phyloP scores from a whole-genome alignment of 2,113 vertebrate genomes.

The Chaenogobius annularis region DNA sequence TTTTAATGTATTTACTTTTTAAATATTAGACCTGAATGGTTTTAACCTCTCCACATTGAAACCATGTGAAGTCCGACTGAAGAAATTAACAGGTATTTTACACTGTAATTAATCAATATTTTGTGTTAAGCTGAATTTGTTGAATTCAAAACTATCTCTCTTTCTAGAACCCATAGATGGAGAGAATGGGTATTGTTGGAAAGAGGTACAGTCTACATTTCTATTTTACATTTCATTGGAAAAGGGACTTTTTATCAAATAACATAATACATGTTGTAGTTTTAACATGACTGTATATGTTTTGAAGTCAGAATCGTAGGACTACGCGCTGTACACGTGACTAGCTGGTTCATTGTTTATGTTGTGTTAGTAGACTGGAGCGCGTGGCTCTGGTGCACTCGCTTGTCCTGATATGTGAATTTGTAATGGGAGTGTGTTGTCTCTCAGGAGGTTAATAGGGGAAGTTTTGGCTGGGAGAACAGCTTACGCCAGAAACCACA shows the following conservation, averaged over 20 bases:
- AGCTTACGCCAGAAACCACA: slow-evolving; percentile 75
- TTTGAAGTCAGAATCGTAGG: too few species aligned
- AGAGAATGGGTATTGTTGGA: slow-evolving; percentile 18
- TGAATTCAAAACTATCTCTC: not conserved
- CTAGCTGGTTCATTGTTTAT: not conserved
- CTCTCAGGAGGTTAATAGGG: slow-evolving; percentile 68
- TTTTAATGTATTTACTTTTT: slow-evolving; percentile 9
- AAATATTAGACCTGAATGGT: slow-evolving; percentile 55
- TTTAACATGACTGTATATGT: not conserved
- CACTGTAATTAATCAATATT: not conserved
- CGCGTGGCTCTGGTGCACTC: not conserved
- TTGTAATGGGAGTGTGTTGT: slow-evolving; percentile 61
- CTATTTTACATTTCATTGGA: not conserved
- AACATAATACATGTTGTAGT: not conserved
- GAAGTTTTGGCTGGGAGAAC: slow-evolving; percentile 68
- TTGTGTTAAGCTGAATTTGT: not conserved
- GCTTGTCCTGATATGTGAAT: slow-evolving; percentile 11
- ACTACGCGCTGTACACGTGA: not conserved
- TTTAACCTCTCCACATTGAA: slow-evolving; percentile 43
- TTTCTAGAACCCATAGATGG: slow-evolving; percentile 20
- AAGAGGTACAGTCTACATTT: slow-evolving; percentile 13
- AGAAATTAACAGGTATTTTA: slow-evolving; percentile 63
- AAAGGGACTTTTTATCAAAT: not conserved
- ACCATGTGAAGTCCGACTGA: slow-evolving; percentile 73
- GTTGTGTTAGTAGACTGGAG: too few species aligned